These are phyloP conservation scores for Drosophila meridiana DNA, from an alignment of 2,888 invertebrate genomes.

Conservation along the genomic window DNA sequence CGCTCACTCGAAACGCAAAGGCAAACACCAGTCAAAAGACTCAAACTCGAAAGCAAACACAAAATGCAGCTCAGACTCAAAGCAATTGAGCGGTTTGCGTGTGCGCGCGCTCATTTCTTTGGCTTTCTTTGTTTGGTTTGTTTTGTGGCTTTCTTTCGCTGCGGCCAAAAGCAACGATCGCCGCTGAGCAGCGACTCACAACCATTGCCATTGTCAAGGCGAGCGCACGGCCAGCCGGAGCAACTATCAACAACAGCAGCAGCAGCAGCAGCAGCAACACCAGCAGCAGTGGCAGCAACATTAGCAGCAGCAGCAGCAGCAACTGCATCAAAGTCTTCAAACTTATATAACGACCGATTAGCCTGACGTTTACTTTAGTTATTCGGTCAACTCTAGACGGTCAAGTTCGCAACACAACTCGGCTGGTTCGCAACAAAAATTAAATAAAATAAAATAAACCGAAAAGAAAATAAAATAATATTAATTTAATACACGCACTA, in stretches of 20 bases:
- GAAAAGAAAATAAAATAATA: constrained; percentile 4
- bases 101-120: constrained; percentile 63
- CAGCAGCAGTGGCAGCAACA: constrained; percentile 34
- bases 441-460: not conserved
- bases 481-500: constrained; percentile 11
- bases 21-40: constrained; percentile 16
- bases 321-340: constrained; percentile 81
- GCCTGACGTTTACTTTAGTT: constrained; percentile 84
- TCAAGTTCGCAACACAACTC: constrained; percentile 83
- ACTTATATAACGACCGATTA: constrained; percentile 85
- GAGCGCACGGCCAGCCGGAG: constrained; percentile 80
- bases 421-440: constrained; percentile 38
- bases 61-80: constrained; percentile 44
- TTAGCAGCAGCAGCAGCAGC: constrained; percentile 43
- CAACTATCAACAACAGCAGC: constrained; percentile 45
- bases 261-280: constrained; percentile 27
- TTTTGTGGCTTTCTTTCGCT: constrained; percentile 72
- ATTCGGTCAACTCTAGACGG: constrained; percentile 85
- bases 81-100: constrained; percentile 62
- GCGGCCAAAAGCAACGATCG: constrained; percentile 62
- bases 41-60: constrained; percentile 43
- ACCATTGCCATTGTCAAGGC: constrained; percentile 83
- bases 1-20: constrained; percentile 23
- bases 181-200: constrained; percentile 70
- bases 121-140: constrained; percentile 77